Evolutionary conservation across 2,888 invertebrate species (phyloP).

Genomic region (Sthenelais limicola): DNA sequence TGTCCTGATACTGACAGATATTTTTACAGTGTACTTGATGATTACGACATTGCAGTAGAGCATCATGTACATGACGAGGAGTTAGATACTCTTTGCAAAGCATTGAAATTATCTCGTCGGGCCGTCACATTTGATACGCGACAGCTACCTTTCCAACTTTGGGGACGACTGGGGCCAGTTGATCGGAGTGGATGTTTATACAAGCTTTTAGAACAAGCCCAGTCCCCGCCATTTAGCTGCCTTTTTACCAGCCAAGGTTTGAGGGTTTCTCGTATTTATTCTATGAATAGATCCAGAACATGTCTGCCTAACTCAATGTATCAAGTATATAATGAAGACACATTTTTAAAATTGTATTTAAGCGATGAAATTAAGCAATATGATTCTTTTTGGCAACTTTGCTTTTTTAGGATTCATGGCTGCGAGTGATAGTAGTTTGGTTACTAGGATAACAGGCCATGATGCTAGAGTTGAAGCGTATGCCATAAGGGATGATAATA

Average conservation of each 20-base stretch:
- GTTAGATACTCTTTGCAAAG: not conserved
- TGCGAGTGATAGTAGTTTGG: not conserved
- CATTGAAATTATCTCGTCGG: conserved; percentile 1
- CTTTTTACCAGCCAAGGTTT: conserved; percentile 21
- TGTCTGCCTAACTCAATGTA: no score
- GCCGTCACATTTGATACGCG: not conserved
- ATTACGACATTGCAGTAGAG: conserved; percentile 12
- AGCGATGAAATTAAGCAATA: no score
- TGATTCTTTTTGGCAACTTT: no score
- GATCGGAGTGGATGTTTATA: not conserved
- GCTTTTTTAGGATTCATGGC: not conserved
- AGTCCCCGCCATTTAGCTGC: not conserved
- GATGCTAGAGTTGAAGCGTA: not conserved
- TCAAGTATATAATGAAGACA: no score
- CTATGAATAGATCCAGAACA: not conserved
- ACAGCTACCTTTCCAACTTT: conserved; percentile 2
- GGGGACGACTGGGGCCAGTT: not conserved
- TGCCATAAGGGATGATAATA: not conserved
- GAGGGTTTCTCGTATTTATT: not conserved
- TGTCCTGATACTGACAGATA: not conserved
- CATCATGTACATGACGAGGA: not conserved
- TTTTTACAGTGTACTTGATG: conserved; percentile 14
- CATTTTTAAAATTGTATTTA: no score
- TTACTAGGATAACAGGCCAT: not conserved
- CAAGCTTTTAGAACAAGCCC: not conserved